Base-by-base conservation (phyloP, 1,140 invertebrate species). In the Lycorma delicatula region DNA sequence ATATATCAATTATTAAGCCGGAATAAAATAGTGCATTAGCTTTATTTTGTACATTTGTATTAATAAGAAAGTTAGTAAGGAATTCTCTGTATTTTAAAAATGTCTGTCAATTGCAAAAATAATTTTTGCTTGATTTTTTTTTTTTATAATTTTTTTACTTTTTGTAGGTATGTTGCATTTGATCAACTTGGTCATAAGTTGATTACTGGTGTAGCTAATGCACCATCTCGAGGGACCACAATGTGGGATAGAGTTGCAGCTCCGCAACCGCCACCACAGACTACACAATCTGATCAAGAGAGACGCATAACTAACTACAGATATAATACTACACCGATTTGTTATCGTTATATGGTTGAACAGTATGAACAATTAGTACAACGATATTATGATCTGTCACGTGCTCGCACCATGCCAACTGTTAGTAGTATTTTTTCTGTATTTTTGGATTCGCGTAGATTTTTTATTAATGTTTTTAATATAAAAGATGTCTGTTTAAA, bases 161-260 rank as follows among this genome's bases (percentile, higher is more conserved):
- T 66, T 75, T 77, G 56, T 70, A 89, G 89, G 70, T 92, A 87
- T 77, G 86, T 94, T 23, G 81, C 85, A 23, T 94, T 93, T 75
- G 89, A 93, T 72, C 79, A 80, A 55, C 75, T 85, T 34, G 91
- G 91, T 28, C 81, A 84, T 61, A 89, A 87, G 72, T 69, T 94
- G 13, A 89, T 91, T 62, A 93, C 91, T 1, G 91, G 89, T 11
- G 91, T 93, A 65, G 83, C 84, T 7, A 89, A 89, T 72, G 75
- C 70, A 41, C 72, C 74, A 3, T 59, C 41, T 46, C 73, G 70
- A 61, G 68, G 68, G 18, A 71, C 73, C 60, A 75, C 76, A 58
- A 77, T 79, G 55, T 74, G 77, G 70, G 76, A 79, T 44, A 68
- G 78, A 47, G 67, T 73, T 46, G 71, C 74, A 0, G 65, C 72